Conservation (phyloP, 2,113 vertebrate species). For the Cyprinodon variegatus region DNA sequence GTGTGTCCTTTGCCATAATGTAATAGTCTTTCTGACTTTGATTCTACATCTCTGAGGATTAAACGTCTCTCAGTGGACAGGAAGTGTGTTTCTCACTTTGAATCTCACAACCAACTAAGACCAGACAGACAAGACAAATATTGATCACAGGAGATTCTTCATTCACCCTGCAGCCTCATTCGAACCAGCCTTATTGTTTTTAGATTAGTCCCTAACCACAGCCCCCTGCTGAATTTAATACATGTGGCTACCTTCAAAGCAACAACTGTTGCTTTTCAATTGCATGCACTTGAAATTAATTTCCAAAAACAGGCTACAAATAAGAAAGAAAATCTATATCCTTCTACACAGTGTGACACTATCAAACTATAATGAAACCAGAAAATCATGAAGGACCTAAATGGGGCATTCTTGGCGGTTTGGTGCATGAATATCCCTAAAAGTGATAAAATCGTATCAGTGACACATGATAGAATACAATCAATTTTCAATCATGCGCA, state of each 20-base stretch:
- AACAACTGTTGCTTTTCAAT: conserved; percentile 25
- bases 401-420: background rate
- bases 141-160: conserved; percentile 58
- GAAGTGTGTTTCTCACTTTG: conserved; percentile 45
- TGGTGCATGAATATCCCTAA: background rate
- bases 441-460: conserved; percentile 4
- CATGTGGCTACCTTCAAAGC: conserved; percentile 51
- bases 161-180: conserved; percentile 61
- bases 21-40: conserved; percentile 42
- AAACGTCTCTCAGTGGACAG: conserved; percentile 28
- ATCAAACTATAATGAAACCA: conserved; percentile 4
- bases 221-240: conserved; percentile 60
- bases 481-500: background rate
- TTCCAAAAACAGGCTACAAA: conserved; percentile 15
- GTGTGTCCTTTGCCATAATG: conserved; percentile 17
- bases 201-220: conserved; percentile 56
- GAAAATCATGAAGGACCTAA: conserved; percentile 2
- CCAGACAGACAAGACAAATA: conserved; percentile 44
- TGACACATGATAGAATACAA: background rate
- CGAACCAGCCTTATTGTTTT: conserved; percentile 62
- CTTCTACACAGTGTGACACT: conserved; percentile 7
- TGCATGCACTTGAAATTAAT: conserved; percentile 22
- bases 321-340: conserved; percentile 18
- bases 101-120: conserved; percentile 39
- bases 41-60: conserved; percentile 54